Evolutionary conservation across 2,888 invertebrate genomes (phyloP), one percentile per base, ranked within the genome.

Genomic region (Lepidochrysops patricia): DNA sequence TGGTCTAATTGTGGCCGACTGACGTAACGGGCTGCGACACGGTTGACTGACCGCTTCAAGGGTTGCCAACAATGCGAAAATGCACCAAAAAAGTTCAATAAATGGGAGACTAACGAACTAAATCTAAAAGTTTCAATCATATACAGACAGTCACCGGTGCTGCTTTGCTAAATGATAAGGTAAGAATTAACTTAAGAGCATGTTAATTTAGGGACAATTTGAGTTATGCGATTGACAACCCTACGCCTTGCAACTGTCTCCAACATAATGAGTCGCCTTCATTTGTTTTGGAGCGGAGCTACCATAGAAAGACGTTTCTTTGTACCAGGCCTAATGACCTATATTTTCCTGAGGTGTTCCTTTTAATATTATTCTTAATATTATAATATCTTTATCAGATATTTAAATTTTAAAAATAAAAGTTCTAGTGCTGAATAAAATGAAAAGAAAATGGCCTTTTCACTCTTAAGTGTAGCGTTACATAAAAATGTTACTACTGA

Each of bases 1-100:
- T 84, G 85, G 81, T 86, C 85, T 88, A 86, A 87, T 86, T 85
- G 86, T 78, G 84, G 84, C 80, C 71, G 71, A 73, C 79, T 86
- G 85, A 85, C 84, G 86, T 86, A 87, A 85, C 85, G 84, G 84
- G 79, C 77, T 72, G 61, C 67, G 71, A 77, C 77, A 69, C 79
- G 79, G 87, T 86, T 87, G 85, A 87, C 73, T 86, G 87, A 86
- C 86, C 86, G 85, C 80, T 73, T 75, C 79, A 75, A 75, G 78
- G 77, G 79, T 4, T 50, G 50, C 26, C 50, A 26, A n/a, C 26
- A 26, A 9, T n/a, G 26, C n/a, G n/a, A 50, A 50, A 26, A 50
- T 26, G 13, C 2, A 26, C 26, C 6, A 13, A n/a, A 0, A 13
- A 13, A 50, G 1, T 2, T 5, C 13, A n/a, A 12, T 50, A 26